phyloP scores from a whole-genome alignment of 1,140 invertebrate species.

The Calycopis cecrops region DNA sequence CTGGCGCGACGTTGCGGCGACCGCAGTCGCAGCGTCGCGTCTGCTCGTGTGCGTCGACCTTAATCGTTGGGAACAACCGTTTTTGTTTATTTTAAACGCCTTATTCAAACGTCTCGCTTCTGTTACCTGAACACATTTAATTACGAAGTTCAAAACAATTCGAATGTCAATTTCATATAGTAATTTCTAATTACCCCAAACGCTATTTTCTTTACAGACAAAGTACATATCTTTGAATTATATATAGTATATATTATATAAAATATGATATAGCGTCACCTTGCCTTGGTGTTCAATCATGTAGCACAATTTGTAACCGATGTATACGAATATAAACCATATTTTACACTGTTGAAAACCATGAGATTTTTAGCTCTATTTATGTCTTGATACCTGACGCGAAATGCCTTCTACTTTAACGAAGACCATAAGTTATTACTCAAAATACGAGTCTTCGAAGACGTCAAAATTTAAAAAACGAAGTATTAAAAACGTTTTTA shows the following conservation, averaged over 20 bases:
- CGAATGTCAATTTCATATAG: conserved; percentile 58
- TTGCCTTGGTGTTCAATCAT: conserved; percentile 70
- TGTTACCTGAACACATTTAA: conserved; percentile 39
- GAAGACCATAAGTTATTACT: conserved; percentile 23
- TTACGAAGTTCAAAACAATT: conserved; percentile 56
- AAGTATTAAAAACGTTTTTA: not conserved
- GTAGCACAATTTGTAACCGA: conserved; percentile 73
- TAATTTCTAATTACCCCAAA: conserved; percentile 42
- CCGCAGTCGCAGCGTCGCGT: conserved; percentile 2
- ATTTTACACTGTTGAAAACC: conserved; percentile 71
- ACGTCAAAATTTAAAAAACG: not conserved
- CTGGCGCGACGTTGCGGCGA: conserved; percentile 15
- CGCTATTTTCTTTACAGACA: conserved; percentile 64
- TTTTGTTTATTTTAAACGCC: conserved; percentile 23
- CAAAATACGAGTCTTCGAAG: not conserved
- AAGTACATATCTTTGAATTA: conserved; percentile 71
- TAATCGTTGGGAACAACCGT: conserved; percentile 30
- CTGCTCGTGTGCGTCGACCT: conserved; percentile 13
- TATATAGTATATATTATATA: conserved; percentile 41
- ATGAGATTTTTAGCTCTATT: conserved; percentile 70
- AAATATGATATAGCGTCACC: conserved; percentile 63
- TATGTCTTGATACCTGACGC: conserved; percentile 61
- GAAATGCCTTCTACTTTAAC: conserved; percentile 51
- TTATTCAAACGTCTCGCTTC: conserved; percentile 23
- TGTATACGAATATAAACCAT: conserved; percentile 72